These are phyloP conservation scores for Heterotis niloticus DNA, from an alignment of 2,113 vertebrate species.

Conservation along the genomic window DNA sequence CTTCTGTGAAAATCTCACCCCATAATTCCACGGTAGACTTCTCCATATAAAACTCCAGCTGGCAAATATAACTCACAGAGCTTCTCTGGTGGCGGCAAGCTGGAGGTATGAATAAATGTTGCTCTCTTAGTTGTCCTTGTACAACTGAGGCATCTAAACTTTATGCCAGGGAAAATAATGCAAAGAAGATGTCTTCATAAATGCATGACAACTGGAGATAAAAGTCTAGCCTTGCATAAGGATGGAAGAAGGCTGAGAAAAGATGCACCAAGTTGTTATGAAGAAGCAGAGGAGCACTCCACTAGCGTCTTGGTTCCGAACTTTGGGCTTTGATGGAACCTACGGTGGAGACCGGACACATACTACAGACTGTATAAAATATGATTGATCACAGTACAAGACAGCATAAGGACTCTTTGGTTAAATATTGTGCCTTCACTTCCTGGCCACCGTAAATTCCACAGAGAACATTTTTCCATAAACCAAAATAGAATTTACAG, in stretches of 20 bases:
- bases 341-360: no score
- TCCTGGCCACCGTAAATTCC: not conserved
- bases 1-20: not conserved
- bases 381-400: not conserved
- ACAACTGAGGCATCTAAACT: not conserved
- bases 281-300: not conserved
- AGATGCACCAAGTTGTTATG: not conserved
- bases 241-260: not conserved
- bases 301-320: not conserved
- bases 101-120: not conserved
- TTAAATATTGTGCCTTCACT: constrained; percentile 29
- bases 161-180: not conserved
- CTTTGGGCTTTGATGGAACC: not conserved
- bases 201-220: not conserved
- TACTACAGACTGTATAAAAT: not conserved
- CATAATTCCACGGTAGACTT: not conserved
- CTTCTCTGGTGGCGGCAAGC: not conserved
- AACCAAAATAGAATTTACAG: constrained; percentile 38
- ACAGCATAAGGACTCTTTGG: not conserved
- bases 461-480: constrained; percentile 30
- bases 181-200: not conserved
- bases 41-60: not conserved
- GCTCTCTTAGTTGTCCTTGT: not conserved
- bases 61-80: not conserved
- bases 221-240: not conserved